Evolutionary conservation across 1,140 invertebrate genomes (phyloP).

Genomic region (Pseudachorutes palmiensis): DNA sequence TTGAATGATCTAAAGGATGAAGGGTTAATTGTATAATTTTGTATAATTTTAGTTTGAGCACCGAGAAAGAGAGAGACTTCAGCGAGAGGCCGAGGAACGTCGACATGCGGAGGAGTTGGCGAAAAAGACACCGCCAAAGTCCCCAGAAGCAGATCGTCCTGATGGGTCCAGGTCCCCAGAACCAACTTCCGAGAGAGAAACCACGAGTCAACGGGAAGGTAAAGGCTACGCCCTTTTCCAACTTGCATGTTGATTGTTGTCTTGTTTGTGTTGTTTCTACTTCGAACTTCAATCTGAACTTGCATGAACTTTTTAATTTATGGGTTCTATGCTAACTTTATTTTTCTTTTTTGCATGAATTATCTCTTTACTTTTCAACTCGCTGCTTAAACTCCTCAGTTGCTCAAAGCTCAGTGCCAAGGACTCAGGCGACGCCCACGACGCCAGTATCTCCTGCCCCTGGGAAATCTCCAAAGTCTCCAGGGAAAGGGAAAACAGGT

Average conservation of each 20-base stretch:
- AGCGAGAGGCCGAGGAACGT: constrained; percentile 56
- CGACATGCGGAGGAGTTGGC: constrained; percentile 67
- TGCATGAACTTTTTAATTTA: constrained; percentile 14
- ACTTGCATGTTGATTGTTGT: constrained; percentile 8
- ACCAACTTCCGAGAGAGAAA: constrained; percentile 30
- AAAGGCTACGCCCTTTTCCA: not conserved
- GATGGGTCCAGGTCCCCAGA: constrained; percentile 36
- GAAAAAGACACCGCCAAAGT: constrained; percentile 49
- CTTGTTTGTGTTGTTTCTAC: not conserved
- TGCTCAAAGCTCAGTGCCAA: not conserved
- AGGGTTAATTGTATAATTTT: constrained; percentile 6
- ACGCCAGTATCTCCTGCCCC: not conserved
- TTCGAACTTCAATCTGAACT: not conserved
- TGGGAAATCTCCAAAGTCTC: not conserved
- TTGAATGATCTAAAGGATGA: no score
- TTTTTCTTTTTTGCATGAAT: constrained; percentile 15
- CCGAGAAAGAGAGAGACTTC: constrained; percentile 81
- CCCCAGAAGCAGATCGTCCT: constrained; percentile 48
- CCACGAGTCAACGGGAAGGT: constrained; percentile 12
- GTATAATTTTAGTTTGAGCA: constrained; percentile 75
- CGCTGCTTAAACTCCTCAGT: no score
- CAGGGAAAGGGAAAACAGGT: constrained; percentile 4
- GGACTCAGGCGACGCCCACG: not conserved
- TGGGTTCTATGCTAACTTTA: constrained; percentile 1
- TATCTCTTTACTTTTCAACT: not conserved